Percentiles rank a stretch among this genome's conserved stretches.
Evolutionary conservation across 2,888 invertebrate species (phyloP).

Genomic region (Phyllotreta striolata): DNA sequence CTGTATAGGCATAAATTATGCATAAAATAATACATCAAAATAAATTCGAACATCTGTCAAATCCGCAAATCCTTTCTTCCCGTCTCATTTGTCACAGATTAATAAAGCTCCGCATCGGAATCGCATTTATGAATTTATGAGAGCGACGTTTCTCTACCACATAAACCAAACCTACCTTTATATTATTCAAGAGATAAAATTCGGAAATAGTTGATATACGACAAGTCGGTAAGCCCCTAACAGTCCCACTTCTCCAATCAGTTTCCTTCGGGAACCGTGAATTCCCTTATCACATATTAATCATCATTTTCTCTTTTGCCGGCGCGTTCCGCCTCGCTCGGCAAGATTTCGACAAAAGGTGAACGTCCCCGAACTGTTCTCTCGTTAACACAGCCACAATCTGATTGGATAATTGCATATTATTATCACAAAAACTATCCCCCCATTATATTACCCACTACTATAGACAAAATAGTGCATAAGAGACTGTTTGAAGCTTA

Average conservation of each 20-base stretch:
- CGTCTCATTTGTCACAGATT: conserved; percentile 13
- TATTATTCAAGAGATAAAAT: conserved; percentile 32
- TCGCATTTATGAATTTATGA: conserved; percentile 23
- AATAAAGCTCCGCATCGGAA: conserved; percentile 7
- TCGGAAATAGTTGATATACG: conserved; percentile 35
- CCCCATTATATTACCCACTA: too few species aligned
- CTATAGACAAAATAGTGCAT: too few species aligned
- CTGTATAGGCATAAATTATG: too few species aligned
- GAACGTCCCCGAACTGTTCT: conserved; percentile 2
- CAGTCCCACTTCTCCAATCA: conserved; percentile 44
- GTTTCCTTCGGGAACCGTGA: conserved; percentile 42
- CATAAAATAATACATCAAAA: too few species aligned
- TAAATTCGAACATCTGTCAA: background rate
- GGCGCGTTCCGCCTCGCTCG: conserved; percentile 18
- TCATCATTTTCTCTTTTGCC: conserved; percentile 36
- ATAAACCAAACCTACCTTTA: too few species aligned
- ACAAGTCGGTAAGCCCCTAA: conserved; percentile 29
- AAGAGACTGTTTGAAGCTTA: too few species aligned
- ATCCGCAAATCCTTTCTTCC: background rate
- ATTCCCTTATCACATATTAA: conserved; percentile 50
- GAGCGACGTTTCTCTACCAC: conserved; percentile 14
- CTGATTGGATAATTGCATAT: too few species aligned
- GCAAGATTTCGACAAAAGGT: conserved; percentile 12
- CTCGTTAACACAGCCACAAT: background rate
- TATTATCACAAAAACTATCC: too few species aligned